These are phyloP conservation scores for Synergus gifuensis DNA, from an alignment of 2,888 invertebrate species.

Conservation along the genomic window DNA sequence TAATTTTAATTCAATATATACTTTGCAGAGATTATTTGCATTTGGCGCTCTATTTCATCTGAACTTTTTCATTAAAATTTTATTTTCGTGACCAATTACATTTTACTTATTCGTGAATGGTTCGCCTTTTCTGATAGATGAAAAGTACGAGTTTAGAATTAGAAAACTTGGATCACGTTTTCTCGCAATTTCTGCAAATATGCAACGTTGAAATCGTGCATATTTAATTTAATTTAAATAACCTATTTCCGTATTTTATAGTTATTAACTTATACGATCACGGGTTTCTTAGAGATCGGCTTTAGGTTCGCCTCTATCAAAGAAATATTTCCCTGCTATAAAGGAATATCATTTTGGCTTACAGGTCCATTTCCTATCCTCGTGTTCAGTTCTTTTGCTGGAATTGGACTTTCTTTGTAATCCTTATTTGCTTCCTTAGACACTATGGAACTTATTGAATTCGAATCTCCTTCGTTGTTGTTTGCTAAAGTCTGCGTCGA, in stretches of 20 bases:
- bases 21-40: not conserved
- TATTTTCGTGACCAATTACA: not conserved
- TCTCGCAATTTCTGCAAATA: not conserved
- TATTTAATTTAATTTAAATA: not conserved
- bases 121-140: not conserved
- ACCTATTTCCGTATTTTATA: not conserved
- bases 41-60: not conserved
- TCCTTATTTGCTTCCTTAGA: constrained; percentile 39
- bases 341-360: constrained; percentile 67
- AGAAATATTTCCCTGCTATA: constrained; percentile 64
- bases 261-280: constrained; percentile 48
- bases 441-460: constrained; percentile 51
- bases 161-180: not conserved
- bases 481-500: constrained; percentile 71
- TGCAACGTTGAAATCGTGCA: not conserved
- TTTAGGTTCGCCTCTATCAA: constrained; percentile 62
- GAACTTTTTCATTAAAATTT: not conserved
- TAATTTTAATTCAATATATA: not conserved
- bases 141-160: not conserved
- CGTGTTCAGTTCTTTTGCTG: constrained; percentile 54
- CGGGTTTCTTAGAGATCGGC: constrained; percentile 69
- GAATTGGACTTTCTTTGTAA: constrained; percentile 54
- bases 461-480: constrained; percentile 64
- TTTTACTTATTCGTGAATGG: not conserved
- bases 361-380: constrained; percentile 72